Base-by-base conservation (phyloP, 2,113 vertebrate species). In the Anolis sagrei region DNA sequence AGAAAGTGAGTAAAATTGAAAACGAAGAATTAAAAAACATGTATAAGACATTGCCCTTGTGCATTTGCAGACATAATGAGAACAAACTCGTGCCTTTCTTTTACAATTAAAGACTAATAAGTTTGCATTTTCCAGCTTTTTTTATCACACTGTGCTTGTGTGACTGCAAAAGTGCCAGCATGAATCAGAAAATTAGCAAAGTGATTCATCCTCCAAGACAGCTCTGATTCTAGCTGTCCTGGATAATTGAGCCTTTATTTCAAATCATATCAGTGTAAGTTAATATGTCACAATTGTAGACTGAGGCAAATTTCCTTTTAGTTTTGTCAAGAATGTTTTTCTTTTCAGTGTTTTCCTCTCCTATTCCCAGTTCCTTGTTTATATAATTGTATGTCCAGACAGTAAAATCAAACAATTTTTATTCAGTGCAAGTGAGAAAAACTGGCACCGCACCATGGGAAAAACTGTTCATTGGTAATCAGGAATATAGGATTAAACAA, bases 131-230 rank as follows among this genome's bases (percentile, higher is more conserved):
- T 91, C 82, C 16, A 92, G 32, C 0, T 84, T 89, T 84, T 89
- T 79, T 86, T 80, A 85, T 88, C 49, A 58, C 76, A 62, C 76
- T 82, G 0, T 1, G 81, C 62, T 86, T 76, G 32, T 54, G 78
- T 81, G 69, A 61, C 21, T 79, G 77, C 83, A 68, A 18, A 89
- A 58, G 73, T 87, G 36, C 18, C 81, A 82, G 78, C 2, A 2
- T 85, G 74, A 90, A 89, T 86, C 76, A 85, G 81, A 49, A 88
- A 82, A 6, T 88, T 91, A 76, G 44, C 82, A 29, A 8, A 89
- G 54, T 86, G 88, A 92, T 85, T 92, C 78, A 84, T 89, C 44
- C 75, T 90, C 86, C 68, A 87, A 87, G 85, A 88, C 89, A 92
- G 34, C 54, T 89, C 81, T 91, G 75, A 89, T 87, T 89, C 80